phyloP scores from a whole-genome alignment of 2,888 invertebrate genomes.

The Dorcus parallelipipedus region DNA sequence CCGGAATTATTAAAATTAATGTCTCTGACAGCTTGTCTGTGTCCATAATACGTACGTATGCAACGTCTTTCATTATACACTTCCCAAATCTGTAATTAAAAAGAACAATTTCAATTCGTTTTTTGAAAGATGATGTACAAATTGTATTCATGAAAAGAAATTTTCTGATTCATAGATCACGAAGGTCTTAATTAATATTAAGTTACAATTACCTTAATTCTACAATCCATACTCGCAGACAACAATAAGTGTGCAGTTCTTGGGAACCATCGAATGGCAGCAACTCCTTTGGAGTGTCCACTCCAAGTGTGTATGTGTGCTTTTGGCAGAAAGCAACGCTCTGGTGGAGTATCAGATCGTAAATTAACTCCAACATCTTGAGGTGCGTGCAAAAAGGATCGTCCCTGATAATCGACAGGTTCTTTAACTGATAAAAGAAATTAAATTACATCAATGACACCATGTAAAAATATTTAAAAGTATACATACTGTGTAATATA shows the following conservation, averaged over 20 bases:
- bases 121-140: background rate
- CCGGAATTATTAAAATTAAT: constrained; percentile 94
- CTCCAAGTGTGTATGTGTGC: constrained; percentile 94
- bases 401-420: constrained; percentile 92
- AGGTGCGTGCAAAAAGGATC: constrained; percentile 91
- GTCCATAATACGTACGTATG: constrained; percentile 92
- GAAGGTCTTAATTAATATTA: too few species aligned
- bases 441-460: constrained; percentile 4
- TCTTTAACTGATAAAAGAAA: constrained; percentile 71
- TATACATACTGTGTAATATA: constrained; percentile 76
- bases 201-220: constrained; percentile 71
- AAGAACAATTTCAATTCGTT: background rate
- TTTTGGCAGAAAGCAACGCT: constrained; percentile 95
- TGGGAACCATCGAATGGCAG: constrained; percentile 94
- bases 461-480: background rate
- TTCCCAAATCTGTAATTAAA: constrained; percentile 80
- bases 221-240: constrained; percentile 95
- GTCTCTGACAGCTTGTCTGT: constrained; percentile 94
- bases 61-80: constrained; percentile 94
- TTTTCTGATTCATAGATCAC: too few species aligned
- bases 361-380: constrained; percentile 90
- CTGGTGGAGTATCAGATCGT: constrained; percentile 82
- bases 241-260: constrained; percentile 89
- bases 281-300: constrained; percentile 95
- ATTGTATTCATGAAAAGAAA: too few species aligned